Evolutionary conservation across 2,888 invertebrate species (phyloP), one percentile per base, ranked within the genome.

Genomic region (Leptogaster cylindrica): DNA sequence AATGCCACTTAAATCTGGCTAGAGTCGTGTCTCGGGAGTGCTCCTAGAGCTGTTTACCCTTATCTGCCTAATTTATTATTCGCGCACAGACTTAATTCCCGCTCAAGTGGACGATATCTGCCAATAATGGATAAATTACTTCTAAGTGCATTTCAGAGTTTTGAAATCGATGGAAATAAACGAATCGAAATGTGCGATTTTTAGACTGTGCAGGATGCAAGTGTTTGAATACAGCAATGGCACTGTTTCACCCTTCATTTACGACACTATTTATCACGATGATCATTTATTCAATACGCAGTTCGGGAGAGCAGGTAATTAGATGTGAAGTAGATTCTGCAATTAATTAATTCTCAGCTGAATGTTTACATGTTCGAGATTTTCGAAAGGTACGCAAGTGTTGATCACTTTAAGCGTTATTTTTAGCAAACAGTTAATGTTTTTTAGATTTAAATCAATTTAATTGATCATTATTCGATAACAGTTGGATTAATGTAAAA

Each of bases 11-110:
- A 69, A 46, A n/a, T 66, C 44, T 65, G 61, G 20, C 51, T 46
- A 66, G 65, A 61, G 61, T 36, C 18, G 39, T 33, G 33, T n/a
- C 46, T 61, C 44, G 41, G 31, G 18, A 10, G 44, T 48, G 44
- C 31, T 12, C 8, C 27, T 28, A 16, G 41, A 20, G 39, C 25
- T 23, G 41, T 20, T 14, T 20, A 52, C 36, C 5, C 63, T 70
- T 70, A 70, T 61, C 67, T 44, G 14, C 12, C 28, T 70, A 70
- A 70, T 70, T 70, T 70, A 70, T 70, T 67, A 39, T 65, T 61
- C 63, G 51, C 27, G 61, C 65, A 51, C 63, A 50, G 65, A 51
- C 52, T 64, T 63, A 61, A 46, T 67, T 50, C n/a, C n/a, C 67
- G 55, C 61, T 46, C n/a, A 65, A 70, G 52, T 69, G 52, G 33